Base-by-base conservation (phyloP, 2,888 invertebrate genomes). In the Tryphoninae sp. region DNA sequence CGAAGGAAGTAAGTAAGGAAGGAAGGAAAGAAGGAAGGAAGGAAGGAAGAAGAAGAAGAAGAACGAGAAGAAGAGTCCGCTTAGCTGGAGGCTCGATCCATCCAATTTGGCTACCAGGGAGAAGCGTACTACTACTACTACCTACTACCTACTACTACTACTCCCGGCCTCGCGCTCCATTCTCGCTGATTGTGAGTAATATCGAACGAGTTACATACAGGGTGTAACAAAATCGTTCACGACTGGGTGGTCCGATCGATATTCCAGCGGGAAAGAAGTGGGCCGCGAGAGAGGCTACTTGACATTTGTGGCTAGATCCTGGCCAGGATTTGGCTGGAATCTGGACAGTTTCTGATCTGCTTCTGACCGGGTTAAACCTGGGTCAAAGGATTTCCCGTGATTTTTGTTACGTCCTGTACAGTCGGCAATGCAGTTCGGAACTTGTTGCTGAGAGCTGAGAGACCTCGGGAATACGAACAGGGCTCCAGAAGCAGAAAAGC, bases 31-130 rank as follows among this genome's bases (percentile, higher is more conserved):
- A 53, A 16, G 51, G 45, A 78, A 73, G 77, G 33, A 68, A 77
- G 64, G 69, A 58, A 59, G 23, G 67, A 67, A 67, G 13, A 23
- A 2, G 58, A 58, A 33, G 55, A 65, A 78, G 55, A 55, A 55
- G 62, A 64, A 68, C 58, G 33, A 42, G 72, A 81, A 53, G 64
- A 71, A 75, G 81, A 61, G 55, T 71, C 16, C 62, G 71, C 74
- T 80, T 72, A 49, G 72, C 65, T 74, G 59, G 65, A 81, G 78
- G 78, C 78, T 75, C 65, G 78, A 74, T 69, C 59, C 65, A 74
- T 78, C 81, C 78, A 81, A 81, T 81, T 81, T 81, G 81, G 81
- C 81, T 81, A 81, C 81, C 81, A 81, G 58, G 45, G 71, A 81
- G 59, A 65, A 74, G 58, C 64, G 53, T 59, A 69, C 71, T 71